phyloP scores from a whole-genome alignment of 2,113 vertebrate genomes.

The Plestiodon gilberti region DNA sequence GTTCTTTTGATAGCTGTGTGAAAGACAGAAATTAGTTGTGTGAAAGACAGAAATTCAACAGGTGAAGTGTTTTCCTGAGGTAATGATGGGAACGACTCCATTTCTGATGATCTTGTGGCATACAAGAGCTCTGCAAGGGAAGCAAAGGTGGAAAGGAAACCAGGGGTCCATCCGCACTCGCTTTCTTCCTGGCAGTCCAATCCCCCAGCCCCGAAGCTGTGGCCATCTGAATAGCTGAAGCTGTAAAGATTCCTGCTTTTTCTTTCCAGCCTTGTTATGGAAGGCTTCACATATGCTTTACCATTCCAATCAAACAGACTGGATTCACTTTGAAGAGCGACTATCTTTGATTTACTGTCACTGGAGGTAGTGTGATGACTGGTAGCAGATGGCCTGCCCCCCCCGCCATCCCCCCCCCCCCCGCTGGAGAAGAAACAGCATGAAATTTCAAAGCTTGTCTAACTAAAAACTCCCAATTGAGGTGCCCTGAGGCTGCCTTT shows the following conservation, averaged over 20 bases:
- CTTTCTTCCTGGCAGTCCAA: neutral
- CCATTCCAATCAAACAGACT: neutral
- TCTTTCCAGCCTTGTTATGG: neutral
- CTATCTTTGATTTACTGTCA: conserved; percentile 1
- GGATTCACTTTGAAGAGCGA: neutral
- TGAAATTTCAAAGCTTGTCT: conserved; percentile 23
- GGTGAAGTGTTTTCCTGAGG: neutral
- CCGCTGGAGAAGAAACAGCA: neutral
- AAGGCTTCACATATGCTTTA: neutral
- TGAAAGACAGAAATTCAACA: neutral
- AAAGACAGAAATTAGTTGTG: neutral
- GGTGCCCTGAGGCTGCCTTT: neutral
- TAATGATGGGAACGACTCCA: neutral
- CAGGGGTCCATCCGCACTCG: neutral
- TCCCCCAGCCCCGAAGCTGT: neutral
- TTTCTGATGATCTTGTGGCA: neutral
- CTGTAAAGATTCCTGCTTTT: neutral
- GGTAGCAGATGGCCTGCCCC: neutral
- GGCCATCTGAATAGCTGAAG: neutral
- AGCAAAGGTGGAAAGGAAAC: neutral
- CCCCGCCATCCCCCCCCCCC: neutral
- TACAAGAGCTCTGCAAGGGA: neutral
- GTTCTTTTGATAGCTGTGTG: neutral
- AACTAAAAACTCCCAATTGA: conserved; percentile 3
- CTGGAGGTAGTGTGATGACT: neutral